Percentiles rank a stretch among this genome's conserved stretches.
Conservation (phyloP, 2,888 invertebrate genomes). For the Chymomyza caudatula region DNA sequence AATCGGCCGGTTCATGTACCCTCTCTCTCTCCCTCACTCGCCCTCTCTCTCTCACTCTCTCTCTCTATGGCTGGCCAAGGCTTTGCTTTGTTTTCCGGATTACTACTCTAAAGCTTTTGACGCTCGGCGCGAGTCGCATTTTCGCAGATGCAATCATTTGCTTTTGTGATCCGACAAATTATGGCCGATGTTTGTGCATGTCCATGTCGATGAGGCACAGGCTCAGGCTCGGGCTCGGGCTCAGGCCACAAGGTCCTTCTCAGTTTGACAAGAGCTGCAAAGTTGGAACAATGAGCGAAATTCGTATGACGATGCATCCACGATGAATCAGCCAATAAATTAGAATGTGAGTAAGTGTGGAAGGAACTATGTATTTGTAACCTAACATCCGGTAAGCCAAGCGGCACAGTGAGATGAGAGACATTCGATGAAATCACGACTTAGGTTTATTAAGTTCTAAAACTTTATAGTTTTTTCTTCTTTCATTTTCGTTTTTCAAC, state of each 20-base stretch:
- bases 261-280: background rate
- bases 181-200: slow-evolving; percentile 26
- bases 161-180: slow-evolving; percentile 51
- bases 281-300: background rate
- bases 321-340: background rate
- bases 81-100: background rate
- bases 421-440: background rate
- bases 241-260: background rate
- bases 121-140: slow-evolving; percentile 13
- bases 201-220: background rate
- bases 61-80: background rate
- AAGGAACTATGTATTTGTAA: background rate
- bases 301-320: background rate
- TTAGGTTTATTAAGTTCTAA: too few relatives aligned
- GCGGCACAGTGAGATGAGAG: background rate
- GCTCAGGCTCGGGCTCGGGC: too few relatives aligned
- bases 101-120: background rate
- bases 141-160: slow-evolving; percentile 38
- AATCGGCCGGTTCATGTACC: slow-evolving; percentile 34
- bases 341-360: background rate
- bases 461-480: too few relatives aligned
- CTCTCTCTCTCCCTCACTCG: background rate
- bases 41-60: too few relatives aligned
- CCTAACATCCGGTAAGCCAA: background rate
- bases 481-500: too few relatives aligned